Conservation (phyloP, 2,888 invertebrate species). For the Sarcophaga subvicina region DNA sequence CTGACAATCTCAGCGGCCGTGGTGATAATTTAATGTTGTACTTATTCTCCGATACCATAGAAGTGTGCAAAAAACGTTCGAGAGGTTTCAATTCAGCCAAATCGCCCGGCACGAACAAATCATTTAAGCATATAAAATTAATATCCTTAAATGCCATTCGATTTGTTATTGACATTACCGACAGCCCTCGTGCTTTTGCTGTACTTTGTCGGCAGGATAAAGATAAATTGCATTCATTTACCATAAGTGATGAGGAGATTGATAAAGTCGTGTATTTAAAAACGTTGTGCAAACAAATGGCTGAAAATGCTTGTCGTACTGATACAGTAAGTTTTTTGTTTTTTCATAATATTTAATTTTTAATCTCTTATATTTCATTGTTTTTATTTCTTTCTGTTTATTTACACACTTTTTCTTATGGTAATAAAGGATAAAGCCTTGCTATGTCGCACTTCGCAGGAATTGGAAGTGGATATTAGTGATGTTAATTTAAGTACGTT, state of each 20-base stretch:
- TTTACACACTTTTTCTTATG: neutral
- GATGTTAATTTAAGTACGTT: conserved; percentile 93
- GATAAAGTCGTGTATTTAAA: conserved; percentile 92
- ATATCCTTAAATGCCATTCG: conserved; percentile 94
- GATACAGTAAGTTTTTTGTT: conserved; percentile 89
- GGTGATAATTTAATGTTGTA: conserved; percentile 94
- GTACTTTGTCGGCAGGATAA: conserved; percentile 94
- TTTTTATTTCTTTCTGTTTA: conserved; percentile 19
- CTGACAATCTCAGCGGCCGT: conserved; percentile 91
- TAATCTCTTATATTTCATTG: neutral
- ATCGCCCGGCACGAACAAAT: conserved; percentile 89
- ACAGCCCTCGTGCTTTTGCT: conserved; percentile 95
- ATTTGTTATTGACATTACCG: conserved; percentile 94
- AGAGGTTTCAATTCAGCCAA: conserved; percentile 88
- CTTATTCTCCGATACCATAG: conserved; percentile 96
- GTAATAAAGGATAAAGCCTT: conserved; percentile 79
- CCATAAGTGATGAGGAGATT: conserved; percentile 91
- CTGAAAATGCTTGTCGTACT: conserved; percentile 94
- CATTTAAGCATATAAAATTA: conserved; percentile 95
- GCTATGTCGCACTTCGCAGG: conserved; percentile 83
- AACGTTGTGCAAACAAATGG: conserved; percentile 94
- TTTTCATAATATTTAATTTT: neutral
- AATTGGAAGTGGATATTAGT: conserved; percentile 93
- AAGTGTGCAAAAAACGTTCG: conserved; percentile 93
- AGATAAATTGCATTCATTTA: conserved; percentile 94